Base-by-base conservation (phyloP, 2,888 invertebrate genomes). In the Schizotus pectinicornis region DNA sequence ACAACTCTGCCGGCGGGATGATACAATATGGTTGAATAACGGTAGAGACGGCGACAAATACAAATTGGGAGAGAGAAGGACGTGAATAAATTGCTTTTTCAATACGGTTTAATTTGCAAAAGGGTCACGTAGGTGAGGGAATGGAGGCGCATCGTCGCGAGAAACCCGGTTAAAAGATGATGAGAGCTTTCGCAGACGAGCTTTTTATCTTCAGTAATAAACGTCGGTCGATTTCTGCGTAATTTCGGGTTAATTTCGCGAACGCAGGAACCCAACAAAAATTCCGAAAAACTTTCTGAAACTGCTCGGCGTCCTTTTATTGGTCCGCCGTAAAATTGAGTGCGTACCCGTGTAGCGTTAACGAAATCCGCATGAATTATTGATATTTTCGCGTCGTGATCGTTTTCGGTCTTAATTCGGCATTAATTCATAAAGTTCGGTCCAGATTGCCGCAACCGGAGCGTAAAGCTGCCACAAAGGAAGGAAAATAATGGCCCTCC, bases 1-100 rank as follows among this genome's bases (percentile, higher is more conserved):
- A 53, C 53, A 58, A 52, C 48, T 45, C 9, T 22, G 57, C 35
- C 36, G 31, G 48, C 38, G 22, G 22, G 5, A 22, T 22, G 48
- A 58, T 58, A 52, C 53, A 58, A 53, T 53, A 58, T 53, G 43
- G 53, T 58, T 53, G 47, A 41, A 34, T 58, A 58, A 58, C 48
- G 53, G 57, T 50, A 51, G 41, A 56, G 56, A 11, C 41, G 47
- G 12, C 37, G 54, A 46, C 54, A 36, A 39, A 9, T 39, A 54
- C 34, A 56, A 51, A 56, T 51, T 49, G 56, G 48, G 38, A 48
- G 22, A 22, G 22, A 3, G 22, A 22, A 22, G 22, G 22, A 22
- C 22, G 22, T 22, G 22, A 22, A 22, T 22, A 7, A 9, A 9
- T 2, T 39, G 22, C n/a, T 8, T 39, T 12, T 12, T 39, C 30